A percentile compares a stretch with the other conserved stretches of the same genome.
Conservation (phyloP, 2,113 vertebrate species). For the Platysteira castanea region DNA sequence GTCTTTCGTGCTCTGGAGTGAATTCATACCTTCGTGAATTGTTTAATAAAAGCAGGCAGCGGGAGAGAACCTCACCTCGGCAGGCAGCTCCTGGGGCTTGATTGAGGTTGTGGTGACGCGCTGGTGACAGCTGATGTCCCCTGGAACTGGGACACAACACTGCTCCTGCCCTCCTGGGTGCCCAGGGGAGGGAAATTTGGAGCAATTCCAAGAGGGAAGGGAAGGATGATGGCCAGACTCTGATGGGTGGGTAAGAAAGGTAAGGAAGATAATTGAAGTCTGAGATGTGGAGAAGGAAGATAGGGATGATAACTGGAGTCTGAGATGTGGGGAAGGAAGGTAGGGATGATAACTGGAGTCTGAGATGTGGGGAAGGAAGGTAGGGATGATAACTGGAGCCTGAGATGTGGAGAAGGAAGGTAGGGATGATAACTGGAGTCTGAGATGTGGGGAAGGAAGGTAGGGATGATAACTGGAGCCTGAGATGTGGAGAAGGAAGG, state of each 20-base stretch:
- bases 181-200: neutral
- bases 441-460: neutral
- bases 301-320: too few species aligned
- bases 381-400: neutral
- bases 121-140: neutral
- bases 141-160: rapidly evolving
- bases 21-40: neutral
- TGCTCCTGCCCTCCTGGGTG: neutral
- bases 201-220: neutral
- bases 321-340: too few species aligned
- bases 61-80: neutral
- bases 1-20: neutral
- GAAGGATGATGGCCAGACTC: neutral
- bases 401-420: too few species aligned
- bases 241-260: too few species aligned
- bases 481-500: rapidly evolving
- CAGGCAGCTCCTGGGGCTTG: neutral
- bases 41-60: neutral
- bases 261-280: neutral
- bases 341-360: rapidly evolving
- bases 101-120: rapidly evolving
- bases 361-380: neutral
- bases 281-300: neutral
- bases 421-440: neutral
- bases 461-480: too few species aligned